Percentiles rank a stretch among this genome's conserved stretches.
These are phyloP conservation scores for Morpho deidamia DNA, from an alignment of 2,888 invertebrate species.

Conservation along the genomic window DNA sequence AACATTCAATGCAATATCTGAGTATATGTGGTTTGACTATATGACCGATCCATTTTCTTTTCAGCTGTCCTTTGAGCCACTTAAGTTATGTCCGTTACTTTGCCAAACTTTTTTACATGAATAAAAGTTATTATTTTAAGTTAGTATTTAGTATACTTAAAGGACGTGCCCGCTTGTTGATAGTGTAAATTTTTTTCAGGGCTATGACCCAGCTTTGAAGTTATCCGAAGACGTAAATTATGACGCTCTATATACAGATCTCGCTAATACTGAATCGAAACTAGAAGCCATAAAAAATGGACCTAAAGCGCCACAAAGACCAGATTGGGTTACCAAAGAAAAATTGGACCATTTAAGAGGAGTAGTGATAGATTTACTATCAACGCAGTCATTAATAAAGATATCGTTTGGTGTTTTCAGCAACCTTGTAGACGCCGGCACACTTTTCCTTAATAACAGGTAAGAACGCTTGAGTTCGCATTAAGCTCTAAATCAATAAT, in stretches of 20 bases:
- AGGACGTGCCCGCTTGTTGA: no score
- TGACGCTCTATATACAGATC: conserved; percentile 35
- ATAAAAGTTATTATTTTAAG: no score
- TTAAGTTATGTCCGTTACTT: no score
- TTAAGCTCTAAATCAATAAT: no score
- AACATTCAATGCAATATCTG: no score
- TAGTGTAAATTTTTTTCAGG: conserved; percentile 37
- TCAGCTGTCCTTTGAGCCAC: no score
- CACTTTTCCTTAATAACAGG: conserved; percentile 63
- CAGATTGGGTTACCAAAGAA: conserved; percentile 55
- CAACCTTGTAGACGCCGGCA: conserved; percentile 61
- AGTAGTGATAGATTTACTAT: conserved; percentile 37
- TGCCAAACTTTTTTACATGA: no score
- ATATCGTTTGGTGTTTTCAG: conserved; percentile 52
- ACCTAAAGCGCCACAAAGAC: conserved; percentile 42
- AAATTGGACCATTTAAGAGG: conserved; percentile 37
- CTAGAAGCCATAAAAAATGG: conserved; percentile 39
- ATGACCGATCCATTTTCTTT: no score
- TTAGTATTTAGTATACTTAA: no score
- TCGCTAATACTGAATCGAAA: conserved; percentile 37
- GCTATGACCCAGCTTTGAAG: conserved; percentile 44
- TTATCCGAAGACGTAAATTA: conserved; percentile 50
- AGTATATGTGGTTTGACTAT: no score
- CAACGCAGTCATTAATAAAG: conserved; percentile 53
- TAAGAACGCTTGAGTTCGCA: conserved; percentile 22